Conservation (phyloP, 1,140 invertebrate genomes). For the Drosophila nebulosa region DNA sequence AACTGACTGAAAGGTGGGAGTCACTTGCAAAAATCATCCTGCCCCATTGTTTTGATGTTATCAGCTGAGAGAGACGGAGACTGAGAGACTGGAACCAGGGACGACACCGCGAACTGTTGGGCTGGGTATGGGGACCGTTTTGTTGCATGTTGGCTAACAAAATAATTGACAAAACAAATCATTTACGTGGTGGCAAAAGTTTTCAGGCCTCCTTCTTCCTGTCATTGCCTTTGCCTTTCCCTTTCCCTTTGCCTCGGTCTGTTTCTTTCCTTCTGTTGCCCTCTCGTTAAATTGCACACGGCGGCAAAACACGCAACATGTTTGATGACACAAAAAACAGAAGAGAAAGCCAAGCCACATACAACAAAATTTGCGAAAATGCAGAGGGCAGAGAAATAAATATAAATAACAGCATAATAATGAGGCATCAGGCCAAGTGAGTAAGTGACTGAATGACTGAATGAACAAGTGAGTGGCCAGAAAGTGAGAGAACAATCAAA, state of each 20-base stretch:
- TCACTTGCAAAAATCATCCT: background rate
- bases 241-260: background rate
- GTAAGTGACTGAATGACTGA: slow-evolving; percentile 26
- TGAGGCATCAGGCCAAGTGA: slow-evolving; percentile 25
- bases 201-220: slow-evolving; percentile 29
- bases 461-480: slow-evolving; percentile 18
- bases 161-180: slow-evolving; percentile 81
- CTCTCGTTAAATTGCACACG: slow-evolving; percentile 56
- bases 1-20: background rate
- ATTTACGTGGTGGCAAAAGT: slow-evolving; percentile 75
- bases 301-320: slow-evolving; percentile 70
- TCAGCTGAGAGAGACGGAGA: slow-evolving; percentile 40
- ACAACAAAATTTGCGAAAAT: slow-evolving; percentile 31
- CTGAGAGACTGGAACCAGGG: background rate
- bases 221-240: slow-evolving; percentile 6
- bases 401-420: slow-evolving; percentile 72
- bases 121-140: background rate
- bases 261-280: background rate
- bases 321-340: slow-evolving; percentile 58
- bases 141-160: slow-evolving; percentile 74
- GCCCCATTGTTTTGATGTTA: slow-evolving; percentile 76
- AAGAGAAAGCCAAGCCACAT: background rate
- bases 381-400: slow-evolving; percentile 13
- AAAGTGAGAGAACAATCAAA: slow-evolving; percentile 6
- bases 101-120: background rate